Percentiles rank a stretch among this genome's conserved stretches.
Evolutionary conservation across 1,140 invertebrate species (phyloP).

Genomic region (Ceratina japonica): DNA sequence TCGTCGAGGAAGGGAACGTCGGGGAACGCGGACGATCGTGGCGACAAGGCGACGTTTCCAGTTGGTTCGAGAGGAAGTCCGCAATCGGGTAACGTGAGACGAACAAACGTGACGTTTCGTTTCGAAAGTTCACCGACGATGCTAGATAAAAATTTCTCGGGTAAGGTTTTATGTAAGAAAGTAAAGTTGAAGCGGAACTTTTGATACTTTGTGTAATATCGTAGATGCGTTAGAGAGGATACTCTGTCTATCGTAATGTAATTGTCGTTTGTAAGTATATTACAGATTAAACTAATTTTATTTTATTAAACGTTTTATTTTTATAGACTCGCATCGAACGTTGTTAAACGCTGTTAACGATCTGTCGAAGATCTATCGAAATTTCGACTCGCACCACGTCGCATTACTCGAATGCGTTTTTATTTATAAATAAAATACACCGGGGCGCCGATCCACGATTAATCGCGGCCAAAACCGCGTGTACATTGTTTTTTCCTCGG

Average conservation of each 20-base stretch:
- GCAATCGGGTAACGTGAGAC: conserved; percentile 52
- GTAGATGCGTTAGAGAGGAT: conserved; percentile 19
- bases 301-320: conserved; percentile 47
- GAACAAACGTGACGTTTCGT: conserved; percentile 14
- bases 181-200: conserved; percentile 40
- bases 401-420: not conserved
- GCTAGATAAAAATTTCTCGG: conserved; percentile 24
- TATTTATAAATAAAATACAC: conserved; percentile 16
- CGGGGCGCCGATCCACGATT: not conserved
- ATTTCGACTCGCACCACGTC: not conserved
- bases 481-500: conserved; percentile 13
- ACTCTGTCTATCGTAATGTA: conserved; percentile 28
- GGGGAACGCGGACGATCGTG: not conserved
- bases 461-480: conserved; percentile 15
- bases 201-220: conserved; percentile 48
- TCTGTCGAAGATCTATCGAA: conserved; percentile 9
- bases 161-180: conserved; percentile 38
- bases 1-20: not conserved
- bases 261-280: conserved; percentile 32
- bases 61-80: conserved; percentile 35
- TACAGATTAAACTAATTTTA: conserved; percentile 38
- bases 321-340: conserved; percentile 27
- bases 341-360: not conserved
- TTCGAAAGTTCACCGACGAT: conserved; percentile 17
- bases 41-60: conserved; percentile 33